Percentiles rank a stretch among this genome's conserved stretches.
Conservation (phyloP, 2,888 invertebrate genomes). For the Ochropacha duplaris region DNA sequence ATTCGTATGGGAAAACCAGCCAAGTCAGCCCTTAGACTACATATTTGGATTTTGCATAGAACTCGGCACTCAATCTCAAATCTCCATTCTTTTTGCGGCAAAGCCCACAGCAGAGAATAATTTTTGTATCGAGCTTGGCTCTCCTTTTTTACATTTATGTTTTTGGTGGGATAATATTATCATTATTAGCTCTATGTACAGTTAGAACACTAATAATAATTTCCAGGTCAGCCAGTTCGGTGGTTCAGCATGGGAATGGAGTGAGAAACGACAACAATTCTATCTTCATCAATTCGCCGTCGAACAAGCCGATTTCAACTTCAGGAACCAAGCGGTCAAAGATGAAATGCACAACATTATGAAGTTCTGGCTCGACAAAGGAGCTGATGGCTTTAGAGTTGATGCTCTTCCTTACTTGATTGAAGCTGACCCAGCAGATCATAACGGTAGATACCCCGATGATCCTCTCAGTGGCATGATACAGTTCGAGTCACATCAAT, state of each 20-base stretch:
- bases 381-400: conserved; percentile 90
- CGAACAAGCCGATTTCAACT: conserved; percentile 87
- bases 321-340: conserved; percentile 81
- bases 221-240: conserved; percentile 80
- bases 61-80: too few relatives aligned
- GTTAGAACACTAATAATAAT: too few relatives aligned
- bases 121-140: too few relatives aligned
- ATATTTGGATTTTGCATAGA: too few relatives aligned
- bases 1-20: too few relatives aligned
- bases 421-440: conserved; percentile 73
- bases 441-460: conserved; percentile 67
- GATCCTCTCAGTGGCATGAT: conserved; percentile 74
- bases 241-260: conserved; percentile 88
- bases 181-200: too few relatives aligned
- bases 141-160: too few relatives aligned
- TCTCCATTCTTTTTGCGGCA: too few relatives aligned
- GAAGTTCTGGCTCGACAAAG: conserved; percentile 88
- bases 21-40: too few relatives aligned
- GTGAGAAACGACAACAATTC: conserved; percentile 83
- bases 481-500: conserved; percentile 73
- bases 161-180: too few relatives aligned
- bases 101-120: too few relatives aligned
- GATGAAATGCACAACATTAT: conserved; percentile 84
- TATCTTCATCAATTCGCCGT: conserved; percentile 87
- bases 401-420: conserved; percentile 85